These are phyloP conservation scores for Bradypodion pumilum DNA, from an alignment of 2,797 vertebrate species.

Conservation along the genomic window DNA sequence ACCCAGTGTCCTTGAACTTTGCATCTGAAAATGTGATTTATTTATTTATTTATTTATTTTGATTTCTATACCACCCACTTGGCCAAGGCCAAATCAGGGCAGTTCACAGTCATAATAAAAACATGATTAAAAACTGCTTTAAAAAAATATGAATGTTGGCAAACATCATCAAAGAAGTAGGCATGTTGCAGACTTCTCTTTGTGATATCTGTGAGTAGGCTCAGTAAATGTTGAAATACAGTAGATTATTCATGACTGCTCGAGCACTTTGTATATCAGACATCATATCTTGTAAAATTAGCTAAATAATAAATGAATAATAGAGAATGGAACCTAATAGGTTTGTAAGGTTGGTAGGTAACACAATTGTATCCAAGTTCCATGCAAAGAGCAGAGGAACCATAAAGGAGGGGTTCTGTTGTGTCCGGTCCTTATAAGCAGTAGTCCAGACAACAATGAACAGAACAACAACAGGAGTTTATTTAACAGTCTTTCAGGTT, in stretches of 20 bases:
- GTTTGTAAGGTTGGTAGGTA: background rate
- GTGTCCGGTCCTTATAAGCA: too few relatives aligned
- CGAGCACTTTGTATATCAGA: background rate
- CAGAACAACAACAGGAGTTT: too few relatives aligned
- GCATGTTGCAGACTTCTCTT: background rate
- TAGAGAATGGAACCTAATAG: background rate
- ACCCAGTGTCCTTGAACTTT: background rate
- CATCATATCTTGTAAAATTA: background rate
- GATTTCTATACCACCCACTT: too few relatives aligned
- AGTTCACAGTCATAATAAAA: too few relatives aligned
- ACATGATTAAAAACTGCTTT: too few relatives aligned
- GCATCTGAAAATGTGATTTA: background rate
- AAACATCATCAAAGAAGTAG: background rate
- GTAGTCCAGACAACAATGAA: too few relatives aligned
- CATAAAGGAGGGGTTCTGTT: too few relatives aligned
- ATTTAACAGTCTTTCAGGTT: too few relatives aligned
- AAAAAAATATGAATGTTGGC: background rate
- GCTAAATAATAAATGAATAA: constrained; percentile 2
- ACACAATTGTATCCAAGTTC: background rate
- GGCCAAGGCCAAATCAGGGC: too few relatives aligned
- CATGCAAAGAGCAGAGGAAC: background rate
- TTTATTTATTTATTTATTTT: too few relatives aligned
- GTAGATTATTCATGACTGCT: background rate
- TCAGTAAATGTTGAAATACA: background rate
- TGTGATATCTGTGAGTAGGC: background rate